Evolutionary conservation across 2,888 invertebrate genomes (phyloP).

Genomic region (Chloroclysta siterata): DNA sequence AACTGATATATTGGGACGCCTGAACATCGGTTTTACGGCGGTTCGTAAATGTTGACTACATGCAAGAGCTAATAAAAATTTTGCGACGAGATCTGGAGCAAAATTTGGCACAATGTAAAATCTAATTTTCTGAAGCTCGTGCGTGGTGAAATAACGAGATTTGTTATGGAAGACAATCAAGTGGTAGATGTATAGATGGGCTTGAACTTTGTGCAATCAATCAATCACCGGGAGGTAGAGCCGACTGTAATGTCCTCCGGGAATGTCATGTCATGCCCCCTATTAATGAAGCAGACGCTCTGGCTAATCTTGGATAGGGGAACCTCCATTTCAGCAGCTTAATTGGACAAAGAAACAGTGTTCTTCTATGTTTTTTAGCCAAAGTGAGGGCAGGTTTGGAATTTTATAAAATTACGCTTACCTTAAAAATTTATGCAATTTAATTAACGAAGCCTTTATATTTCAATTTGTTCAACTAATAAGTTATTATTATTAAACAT

Average conservation of each 20-base stretch:
- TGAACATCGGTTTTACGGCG: constrained; percentile 60
- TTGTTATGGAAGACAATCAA: constrained; percentile 51
- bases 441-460: no score
- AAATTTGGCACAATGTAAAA: constrained; percentile 64
- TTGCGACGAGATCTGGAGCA: constrained; percentile 53
- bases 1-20: constrained; percentile 48
- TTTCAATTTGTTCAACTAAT: no score
- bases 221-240: constrained; percentile 50
- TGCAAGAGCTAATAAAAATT: constrained; percentile 58
- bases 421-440: no score
- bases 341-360: neutral
- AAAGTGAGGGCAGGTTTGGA: no score
- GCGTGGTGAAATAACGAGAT: constrained; percentile 47
- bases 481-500: no score
- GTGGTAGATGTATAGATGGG: constrained; percentile 42
- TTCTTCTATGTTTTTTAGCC: no score
- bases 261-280: constrained; percentile 46
- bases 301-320: constrained; percentile 14
- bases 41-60: constrained; percentile 59
- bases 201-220: constrained; percentile 58
- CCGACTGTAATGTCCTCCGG: constrained; percentile 41
- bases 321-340: constrained; percentile 2
- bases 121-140: constrained; percentile 60
- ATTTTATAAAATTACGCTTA: neutral
- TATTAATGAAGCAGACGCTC: constrained; percentile 37